Evolutionary conservation across 2,113 vertebrate genomes (phyloP), one percentile per base, ranked within the genome.

Genomic region (Hydrochoerus hydrochaeris): DNA sequence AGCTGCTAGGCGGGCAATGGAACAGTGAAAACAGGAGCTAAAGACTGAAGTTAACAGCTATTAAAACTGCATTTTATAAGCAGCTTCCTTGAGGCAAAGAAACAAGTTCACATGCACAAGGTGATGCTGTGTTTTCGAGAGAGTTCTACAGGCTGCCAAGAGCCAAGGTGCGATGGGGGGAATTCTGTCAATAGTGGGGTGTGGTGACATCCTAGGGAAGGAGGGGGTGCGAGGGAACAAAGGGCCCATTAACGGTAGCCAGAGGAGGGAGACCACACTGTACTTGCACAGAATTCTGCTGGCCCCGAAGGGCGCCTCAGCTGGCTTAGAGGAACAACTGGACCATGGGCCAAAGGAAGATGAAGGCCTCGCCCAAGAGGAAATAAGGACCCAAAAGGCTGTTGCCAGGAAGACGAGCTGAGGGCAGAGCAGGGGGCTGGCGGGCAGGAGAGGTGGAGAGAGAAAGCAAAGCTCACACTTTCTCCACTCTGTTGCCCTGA

Each of bases 241-340:
- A 94, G 85, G 44, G 19, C 77, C 90, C 95, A 95, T 93, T 92
- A 88, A 95, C 65, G 71, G 87, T 2, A 0, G 85, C 87, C 71
- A 65, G 92, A 65, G 86, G 80, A 87, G 57, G n/a, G 35, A 95
- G 75, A 88, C 92, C 32, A 75, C 75, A 44, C 94, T 86, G 93
- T 9, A 41, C 57, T 32, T 17, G 54, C 62, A 60, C 77, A n/a
- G 80, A 96, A 46, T n/a, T 60, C 95, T 91, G 82, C 46, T 41
- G 49, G 87, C 85, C 41, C n/a, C 65, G 52, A 67, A 52, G 30
- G 49, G 63, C 0, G 1, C 62, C 80, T 49, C 57, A 12, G 63
- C 57, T 60, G 46, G 78, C 86, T 78, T 38, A 20, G 75, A 67
- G 88, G 69, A 44, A 63, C 62, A 65, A 7, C 22, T 3, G 24